phyloP scores from a whole-genome alignment of 2,113 vertebrate species.

The Catharus minimus region DNA sequence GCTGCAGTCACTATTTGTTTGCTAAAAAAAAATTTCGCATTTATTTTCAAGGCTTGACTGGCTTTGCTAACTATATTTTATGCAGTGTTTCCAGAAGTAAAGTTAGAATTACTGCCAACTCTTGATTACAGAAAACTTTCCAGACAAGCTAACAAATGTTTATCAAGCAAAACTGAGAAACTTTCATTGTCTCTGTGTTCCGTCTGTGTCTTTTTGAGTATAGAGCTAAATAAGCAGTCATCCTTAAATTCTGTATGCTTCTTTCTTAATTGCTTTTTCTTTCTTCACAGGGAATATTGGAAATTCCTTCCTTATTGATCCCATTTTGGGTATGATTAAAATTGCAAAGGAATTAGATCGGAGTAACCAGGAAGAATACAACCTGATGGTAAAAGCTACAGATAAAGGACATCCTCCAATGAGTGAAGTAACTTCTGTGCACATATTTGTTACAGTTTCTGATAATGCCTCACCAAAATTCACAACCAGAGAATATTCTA shows the following conservation, averaged over 20 bases:
- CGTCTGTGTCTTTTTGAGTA: not conserved
- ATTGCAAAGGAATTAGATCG: constrained; percentile 91
- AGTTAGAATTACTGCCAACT: not conserved
- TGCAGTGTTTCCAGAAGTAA: not conserved
- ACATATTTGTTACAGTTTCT: constrained; percentile 86
- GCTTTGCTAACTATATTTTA: not conserved
- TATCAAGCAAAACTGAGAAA: not conserved
- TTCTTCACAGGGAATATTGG: constrained; percentile 87
- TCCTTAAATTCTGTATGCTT: not conserved
- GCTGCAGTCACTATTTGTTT: not conserved
- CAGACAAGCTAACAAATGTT: not conserved
- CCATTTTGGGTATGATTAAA: constrained; percentile 87
- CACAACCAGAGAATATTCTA: constrained; percentile 83
- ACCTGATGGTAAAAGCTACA: constrained; percentile 87
- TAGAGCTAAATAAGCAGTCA: not conserved
- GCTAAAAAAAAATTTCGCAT: not conserved
- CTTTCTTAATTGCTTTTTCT: not conserved
- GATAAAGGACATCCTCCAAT: constrained; percentile 86
- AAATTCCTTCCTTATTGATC: constrained; percentile 90
- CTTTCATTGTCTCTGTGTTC: not conserved
- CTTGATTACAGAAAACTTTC: not conserved
- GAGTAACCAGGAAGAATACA: constrained; percentile 84
- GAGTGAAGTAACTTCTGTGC: constrained; percentile 83
- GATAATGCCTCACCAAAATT: constrained; percentile 94
- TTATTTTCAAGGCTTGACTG: not conserved